Conservation (phyloP, 2,888 invertebrate genomes). For the Papilio gigon region DNA sequence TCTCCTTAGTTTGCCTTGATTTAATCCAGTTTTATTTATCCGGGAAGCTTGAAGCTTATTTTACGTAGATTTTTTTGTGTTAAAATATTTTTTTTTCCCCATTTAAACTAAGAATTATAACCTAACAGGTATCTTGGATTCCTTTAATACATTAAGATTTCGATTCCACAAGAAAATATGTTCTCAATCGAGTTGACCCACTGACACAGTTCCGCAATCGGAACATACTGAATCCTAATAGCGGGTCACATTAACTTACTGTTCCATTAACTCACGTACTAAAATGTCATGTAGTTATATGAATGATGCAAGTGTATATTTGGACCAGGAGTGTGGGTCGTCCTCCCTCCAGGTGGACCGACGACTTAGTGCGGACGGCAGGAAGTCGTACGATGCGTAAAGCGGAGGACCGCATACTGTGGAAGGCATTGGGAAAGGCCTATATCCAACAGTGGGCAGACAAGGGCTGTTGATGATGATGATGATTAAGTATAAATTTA, state of each 20-base stretch:
- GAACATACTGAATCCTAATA: conserved; percentile 44
- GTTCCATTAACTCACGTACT: not conserved
- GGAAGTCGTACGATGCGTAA: no score
- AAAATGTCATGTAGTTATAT: not conserved
- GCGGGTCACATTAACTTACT: conserved; percentile 23
- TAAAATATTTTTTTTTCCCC: conserved; percentile 18
- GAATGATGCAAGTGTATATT: no score
- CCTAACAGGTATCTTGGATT: no score
- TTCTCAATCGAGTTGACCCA: conserved; percentile 41
- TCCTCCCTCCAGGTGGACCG: no score
- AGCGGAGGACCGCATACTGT: no score
- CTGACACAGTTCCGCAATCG: conserved; percentile 38
- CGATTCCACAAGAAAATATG: not conserved
- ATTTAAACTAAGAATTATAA: not conserved
- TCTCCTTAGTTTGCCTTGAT: conserved; percentile 48
- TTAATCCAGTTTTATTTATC: conserved; percentile 43
- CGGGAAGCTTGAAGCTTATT: conserved; percentile 28
- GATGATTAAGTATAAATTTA: no score
- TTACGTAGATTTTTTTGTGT: not conserved
- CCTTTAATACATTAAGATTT: no score
- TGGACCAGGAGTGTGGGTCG: no score
- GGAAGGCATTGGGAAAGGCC: no score
- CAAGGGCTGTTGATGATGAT: no score
- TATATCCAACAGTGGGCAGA: no score
- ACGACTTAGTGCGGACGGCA: no score